phyloP scores from a whole-genome alignment of 2,797 vertebrate species.

The Eospalax fontanierii region DNA sequence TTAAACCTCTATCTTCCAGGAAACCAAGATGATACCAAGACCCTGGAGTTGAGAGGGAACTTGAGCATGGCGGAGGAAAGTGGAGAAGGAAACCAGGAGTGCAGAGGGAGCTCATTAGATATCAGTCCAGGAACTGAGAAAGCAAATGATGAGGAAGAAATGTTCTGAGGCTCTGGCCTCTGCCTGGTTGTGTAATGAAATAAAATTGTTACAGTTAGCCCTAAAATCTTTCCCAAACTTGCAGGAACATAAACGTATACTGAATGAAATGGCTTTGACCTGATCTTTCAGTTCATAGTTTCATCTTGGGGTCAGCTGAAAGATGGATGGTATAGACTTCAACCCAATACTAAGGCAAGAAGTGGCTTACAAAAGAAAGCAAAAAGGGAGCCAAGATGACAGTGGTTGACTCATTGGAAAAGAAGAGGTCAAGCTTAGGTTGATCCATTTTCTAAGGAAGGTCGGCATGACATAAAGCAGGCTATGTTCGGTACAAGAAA shows the following conservation, averaged over 20 bases:
- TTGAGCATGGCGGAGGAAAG: background rate
- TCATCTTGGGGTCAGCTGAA: background rate
- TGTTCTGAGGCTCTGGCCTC: background rate
- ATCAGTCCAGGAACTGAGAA: background rate
- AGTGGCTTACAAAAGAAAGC: background rate
- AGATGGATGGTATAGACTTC: background rate
- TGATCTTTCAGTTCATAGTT: conserved; percentile 6
- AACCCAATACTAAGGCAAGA: background rate
- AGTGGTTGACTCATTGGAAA: background rate
- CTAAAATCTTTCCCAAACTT: background rate
- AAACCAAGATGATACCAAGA: conserved; percentile 27
- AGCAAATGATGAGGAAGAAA: background rate
- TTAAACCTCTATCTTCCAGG: background rate
- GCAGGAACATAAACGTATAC: background rate
- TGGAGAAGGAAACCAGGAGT: background rate
- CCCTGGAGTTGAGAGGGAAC: background rate
- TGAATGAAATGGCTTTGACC: background rate
- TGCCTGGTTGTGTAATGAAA: background rate
- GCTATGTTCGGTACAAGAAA: background rate
- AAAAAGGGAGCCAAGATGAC: background rate
- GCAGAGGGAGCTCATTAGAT: background rate
- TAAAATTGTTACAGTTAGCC: background rate
- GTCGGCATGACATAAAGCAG: background rate
- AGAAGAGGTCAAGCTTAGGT: too few species aligned
- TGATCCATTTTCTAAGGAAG: background rate